Percentiles rank a stretch among this genome's conserved stretches.
Conservation (phyloP, 2,888 invertebrate species). For the Chirona hameri region DNA sequence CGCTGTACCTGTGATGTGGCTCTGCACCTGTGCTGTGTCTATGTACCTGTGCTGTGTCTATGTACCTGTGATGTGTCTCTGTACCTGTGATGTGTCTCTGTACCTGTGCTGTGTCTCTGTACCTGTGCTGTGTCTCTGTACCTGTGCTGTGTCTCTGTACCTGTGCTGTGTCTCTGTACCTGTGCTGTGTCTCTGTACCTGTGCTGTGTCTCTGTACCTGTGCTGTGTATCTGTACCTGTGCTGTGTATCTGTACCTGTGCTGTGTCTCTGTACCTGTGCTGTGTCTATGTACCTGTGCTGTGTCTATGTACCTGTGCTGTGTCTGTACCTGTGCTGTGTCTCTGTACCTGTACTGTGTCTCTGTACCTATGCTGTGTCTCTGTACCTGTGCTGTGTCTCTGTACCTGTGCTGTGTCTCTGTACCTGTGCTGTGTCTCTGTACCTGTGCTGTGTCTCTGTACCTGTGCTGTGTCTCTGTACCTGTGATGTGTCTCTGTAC, state of each 20-base stretch:
- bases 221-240: neutral
- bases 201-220: neutral
- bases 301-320: neutral
- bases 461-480: neutral
- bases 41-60: neutral
- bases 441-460: neutral
- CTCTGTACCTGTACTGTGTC: neutral
- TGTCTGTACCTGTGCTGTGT: neutral
- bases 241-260: neutral
- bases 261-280: neutral
- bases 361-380: neutral
- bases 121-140: too few relatives aligned
- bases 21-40: neutral
- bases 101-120: neutral
- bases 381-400: neutral
- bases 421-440: neutral
- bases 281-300: neutral
- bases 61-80: too few relatives aligned
- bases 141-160: neutral
- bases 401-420: too few relatives aligned
- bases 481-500: too few relatives aligned
- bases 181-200: neutral
- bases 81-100: too few relatives aligned
- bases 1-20: neutral
- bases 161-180: too few relatives aligned